Evolutionary conservation across 1,140 invertebrate genomes (phyloP).

Genomic region (Zaprionus davidi): DNA sequence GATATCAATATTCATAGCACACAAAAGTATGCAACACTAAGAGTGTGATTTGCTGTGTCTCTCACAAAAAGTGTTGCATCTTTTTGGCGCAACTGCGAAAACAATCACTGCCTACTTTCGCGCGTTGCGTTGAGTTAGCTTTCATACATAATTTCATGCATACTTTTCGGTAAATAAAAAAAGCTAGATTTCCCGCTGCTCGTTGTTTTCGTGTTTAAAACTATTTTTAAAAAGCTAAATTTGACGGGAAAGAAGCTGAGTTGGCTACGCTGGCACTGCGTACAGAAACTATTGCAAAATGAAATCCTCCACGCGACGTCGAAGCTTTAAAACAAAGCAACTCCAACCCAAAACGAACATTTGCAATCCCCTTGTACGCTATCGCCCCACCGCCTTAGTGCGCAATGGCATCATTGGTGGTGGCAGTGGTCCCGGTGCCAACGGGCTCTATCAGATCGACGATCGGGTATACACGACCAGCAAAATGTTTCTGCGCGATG

Average conservation of each 20-base stretch:
- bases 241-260: too few species aligned
- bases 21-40: constrained; percentile 38
- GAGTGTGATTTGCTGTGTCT: background rate
- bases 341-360: constrained; percentile 61
- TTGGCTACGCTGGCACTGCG: too few species aligned
- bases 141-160: background rate
- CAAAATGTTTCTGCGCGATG: constrained; percentile 81
- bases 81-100: constrained; percentile 12
- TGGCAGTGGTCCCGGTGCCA: constrained; percentile 70
- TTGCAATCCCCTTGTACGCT: constrained; percentile 72
- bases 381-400: constrained; percentile 73
- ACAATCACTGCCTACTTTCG: constrained; percentile 38
- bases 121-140: background rate
- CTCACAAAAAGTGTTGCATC: constrained; percentile 30
- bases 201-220: too few species aligned
- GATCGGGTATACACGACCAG: constrained; percentile 80
- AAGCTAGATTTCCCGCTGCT: too few species aligned
- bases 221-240: too few species aligned
- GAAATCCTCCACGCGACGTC: constrained; percentile 74
- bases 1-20: background rate
- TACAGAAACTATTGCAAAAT: constrained; percentile 22
- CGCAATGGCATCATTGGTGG: constrained; percentile 79
- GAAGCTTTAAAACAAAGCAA: constrained; percentile 78
- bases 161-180: background rate
- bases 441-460: constrained; percentile 76